Percentiles rank a stretch among this genome's conserved stretches.
Conservation (phyloP, 2,113 vertebrate species). For the Tetrax tetrax region DNA sequence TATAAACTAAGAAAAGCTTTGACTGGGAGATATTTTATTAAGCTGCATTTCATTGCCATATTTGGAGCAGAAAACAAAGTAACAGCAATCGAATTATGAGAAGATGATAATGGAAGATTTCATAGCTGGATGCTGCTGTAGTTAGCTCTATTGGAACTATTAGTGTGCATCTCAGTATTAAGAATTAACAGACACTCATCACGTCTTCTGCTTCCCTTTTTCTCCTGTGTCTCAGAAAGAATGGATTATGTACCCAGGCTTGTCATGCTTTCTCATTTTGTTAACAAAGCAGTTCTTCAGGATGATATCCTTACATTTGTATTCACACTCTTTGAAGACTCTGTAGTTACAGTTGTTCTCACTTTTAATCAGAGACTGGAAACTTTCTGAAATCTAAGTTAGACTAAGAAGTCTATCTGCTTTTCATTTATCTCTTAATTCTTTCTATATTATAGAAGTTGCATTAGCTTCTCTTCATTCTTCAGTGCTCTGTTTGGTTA, state of each 20-base stretch:
- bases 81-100: background rate
- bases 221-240: background rate
- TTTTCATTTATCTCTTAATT: background rate
- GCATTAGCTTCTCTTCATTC: background rate
- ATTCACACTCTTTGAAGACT: background rate
- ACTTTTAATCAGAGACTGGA: background rate
- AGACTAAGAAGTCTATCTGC: background rate
- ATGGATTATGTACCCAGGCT: background rate
- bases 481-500: background rate
- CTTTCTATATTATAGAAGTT: background rate
- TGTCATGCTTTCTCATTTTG: background rate
- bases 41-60: background rate
- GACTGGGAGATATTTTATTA: background rate
- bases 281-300: background rate
- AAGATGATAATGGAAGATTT: background rate
- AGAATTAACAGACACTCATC: background rate
- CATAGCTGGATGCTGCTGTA: background rate
- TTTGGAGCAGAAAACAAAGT: background rate
- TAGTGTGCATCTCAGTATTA: rapidly evolving
- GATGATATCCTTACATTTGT: background rate
- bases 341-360: background rate
- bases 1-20: background rate
- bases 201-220: background rate
- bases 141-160: background rate
- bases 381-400: background rate